Evolutionary conservation across 1,140 invertebrate genomes (phyloP), one percentile per base, ranked within the genome.

Genomic region (Cydia amplana): DNA sequence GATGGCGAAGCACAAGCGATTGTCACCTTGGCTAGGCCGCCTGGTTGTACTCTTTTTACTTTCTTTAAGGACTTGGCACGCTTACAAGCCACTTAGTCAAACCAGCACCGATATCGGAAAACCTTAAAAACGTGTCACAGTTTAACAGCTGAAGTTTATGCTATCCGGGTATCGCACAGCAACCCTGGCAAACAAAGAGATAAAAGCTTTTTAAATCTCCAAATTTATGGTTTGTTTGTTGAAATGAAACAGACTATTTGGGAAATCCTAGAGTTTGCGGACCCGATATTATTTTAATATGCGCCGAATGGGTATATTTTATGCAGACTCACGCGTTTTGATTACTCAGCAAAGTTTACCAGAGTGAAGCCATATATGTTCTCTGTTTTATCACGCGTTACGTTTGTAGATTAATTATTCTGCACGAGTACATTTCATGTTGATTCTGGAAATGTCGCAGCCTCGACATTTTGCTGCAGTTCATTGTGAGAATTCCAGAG

Each of bases 141-240:
- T 23, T n/a, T 55, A 55, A 60, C 55, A 60, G 3, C n/a, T 55
- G 10, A 60, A 23, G 80, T 81, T 82, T 80, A 83, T 75, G 84
- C 83, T 79, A 80, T 78, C 67, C 76, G 63, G 72, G 75, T 82
- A 82, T 81, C 79, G 79, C 80, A 75, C 85, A 83, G 83, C 86
- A 81, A 85, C 78, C 80, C 72, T 60, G 72, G 81, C 86, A 87
- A 89, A 90, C 85, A 86, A 84, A 85, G 82, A 88, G 87, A 89
- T 90, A 89, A 90, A 90, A 89, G 85, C 85, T 85, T 89, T 90
- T 90, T 87, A 89, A 90, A 90, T 89, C 88, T 86, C 83, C 82
- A 77, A 85, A 90, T 90, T 89, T 90, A 90, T 87, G 85, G 86
- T 87, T 87, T 90, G 88, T 90, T 90, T 90, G 84, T 81, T 81